Percentiles rank a stretch among this genome's conserved stretches.
phyloP scores from a whole-genome alignment of 2,797 vertebrate genomes.

The Caiman crocodilus region DNA sequence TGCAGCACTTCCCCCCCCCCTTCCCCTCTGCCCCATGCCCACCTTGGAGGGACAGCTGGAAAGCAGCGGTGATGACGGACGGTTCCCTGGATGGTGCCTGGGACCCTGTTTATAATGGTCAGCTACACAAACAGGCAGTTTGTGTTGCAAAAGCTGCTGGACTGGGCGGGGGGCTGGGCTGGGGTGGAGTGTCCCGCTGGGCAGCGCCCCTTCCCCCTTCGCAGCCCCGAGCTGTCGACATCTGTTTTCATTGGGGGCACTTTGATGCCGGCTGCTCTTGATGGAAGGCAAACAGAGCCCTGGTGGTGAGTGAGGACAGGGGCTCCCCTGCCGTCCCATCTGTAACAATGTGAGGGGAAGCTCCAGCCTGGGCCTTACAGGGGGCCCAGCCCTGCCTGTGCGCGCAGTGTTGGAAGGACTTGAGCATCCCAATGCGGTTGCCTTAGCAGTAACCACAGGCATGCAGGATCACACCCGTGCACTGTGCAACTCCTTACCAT shows the following conservation, averaged over 20 bases:
- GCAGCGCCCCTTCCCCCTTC: background rate
- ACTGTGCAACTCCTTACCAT: background rate
- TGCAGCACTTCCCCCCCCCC: too few species aligned
- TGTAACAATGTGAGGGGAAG: background rate
- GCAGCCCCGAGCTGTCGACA: background rate
- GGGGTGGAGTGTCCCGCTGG: background rate
- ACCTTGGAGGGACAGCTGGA: too few species aligned
- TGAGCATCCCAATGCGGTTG: background rate
- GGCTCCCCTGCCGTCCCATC: background rate
- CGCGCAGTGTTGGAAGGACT: background rate
- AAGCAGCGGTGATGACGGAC: too few species aligned
- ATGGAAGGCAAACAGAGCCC: background rate
- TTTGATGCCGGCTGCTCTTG: background rate
- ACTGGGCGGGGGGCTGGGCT: background rate
- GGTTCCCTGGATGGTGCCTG: too few species aligned
- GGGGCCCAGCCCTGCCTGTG: background rate
- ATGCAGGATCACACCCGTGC: background rate
- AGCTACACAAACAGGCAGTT: too few species aligned
- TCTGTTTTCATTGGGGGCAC: background rate
- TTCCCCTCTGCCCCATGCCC: too few species aligned
- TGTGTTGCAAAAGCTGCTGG: too few species aligned
- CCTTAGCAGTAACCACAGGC: background rate
- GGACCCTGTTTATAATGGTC: too few species aligned
- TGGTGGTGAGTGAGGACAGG: background rate
- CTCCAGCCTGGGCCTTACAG: background rate